Base-by-base conservation (phyloP, 2,113 vertebrate genomes). In the Barnardius zonarius region DNA sequence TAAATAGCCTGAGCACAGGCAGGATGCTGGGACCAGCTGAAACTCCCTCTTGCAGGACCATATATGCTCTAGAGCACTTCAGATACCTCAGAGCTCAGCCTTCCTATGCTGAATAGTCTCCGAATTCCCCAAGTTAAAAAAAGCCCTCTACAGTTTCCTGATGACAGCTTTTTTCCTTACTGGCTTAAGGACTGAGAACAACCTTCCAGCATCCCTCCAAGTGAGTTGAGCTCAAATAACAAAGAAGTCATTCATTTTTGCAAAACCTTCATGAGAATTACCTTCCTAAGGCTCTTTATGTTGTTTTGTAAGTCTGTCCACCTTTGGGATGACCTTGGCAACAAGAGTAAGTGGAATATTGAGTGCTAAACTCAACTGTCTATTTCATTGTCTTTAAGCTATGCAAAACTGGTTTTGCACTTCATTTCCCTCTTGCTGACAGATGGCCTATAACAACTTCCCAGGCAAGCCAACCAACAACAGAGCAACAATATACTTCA, bases 1-100 rank as follows among this genome's bases (percentile, higher is more conserved):
- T 92, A 96, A 97, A 94, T 81, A 97, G 72, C 62, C 49, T 69
- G 59, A 88, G 69, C 19, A 11, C 33, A 74, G 24, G 17, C 11
- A 4, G 75, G 55, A 51, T 33, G n/a, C 46, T 88, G 67, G 37
- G 44, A 85, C 23, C 27, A 66, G 69, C 41, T 83, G 61, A 43
- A 93, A 51, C 3, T 0, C 5, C 19, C 61, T 73, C 51, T 74
- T 81, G 49, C 55, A 85, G 33, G 31, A 86, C 28, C 49, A 41
- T 1, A 35, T 24, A 31, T 9, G 24, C 8, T 25, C n/a, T 17
- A 13, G 7, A 70, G 57, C 31, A 41, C 17, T 74, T 70, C 16
- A 46, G 55, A 70, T 17, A 16, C 9, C 49, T 41, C 61, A 92
- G 24, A 10, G 33, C 63, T 91, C 46, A 59, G 73, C 17, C 22